Percentiles rank a stretch among this genome's conserved stretches.
These are phyloP conservation scores for Ursus arctos DNA, from an alignment of 2,113 vertebrate species.

Conservation along the genomic window DNA sequence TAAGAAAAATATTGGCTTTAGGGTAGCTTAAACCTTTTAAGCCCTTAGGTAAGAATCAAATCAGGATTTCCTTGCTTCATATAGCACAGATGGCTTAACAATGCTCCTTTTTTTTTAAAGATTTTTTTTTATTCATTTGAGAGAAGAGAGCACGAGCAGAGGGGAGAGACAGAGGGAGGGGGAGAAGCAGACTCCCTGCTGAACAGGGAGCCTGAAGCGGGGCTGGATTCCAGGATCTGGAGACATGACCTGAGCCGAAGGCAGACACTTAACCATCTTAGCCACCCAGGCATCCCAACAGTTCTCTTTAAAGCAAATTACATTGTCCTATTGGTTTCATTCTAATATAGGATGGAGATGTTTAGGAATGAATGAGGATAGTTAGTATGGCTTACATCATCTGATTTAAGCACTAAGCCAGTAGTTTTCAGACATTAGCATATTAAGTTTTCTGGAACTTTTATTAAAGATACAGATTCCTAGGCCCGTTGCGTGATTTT, in stretches of 20 bases:
- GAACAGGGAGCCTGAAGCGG: neutral
- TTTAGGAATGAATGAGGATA: constrained; percentile 11
- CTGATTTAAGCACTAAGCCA: neutral
- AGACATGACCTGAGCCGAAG: neutral
- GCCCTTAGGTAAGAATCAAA: neutral
- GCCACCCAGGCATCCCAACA: neutral
- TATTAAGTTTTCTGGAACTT: neutral
- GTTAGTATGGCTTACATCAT: neutral
- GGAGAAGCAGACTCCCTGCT: neutral
- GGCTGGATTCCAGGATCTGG: neutral
- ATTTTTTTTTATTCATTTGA: neutral
- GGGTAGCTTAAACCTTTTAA: constrained; percentile 35
- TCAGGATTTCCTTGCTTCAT: neutral
- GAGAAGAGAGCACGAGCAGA: neutral
- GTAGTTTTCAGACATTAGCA: neutral
- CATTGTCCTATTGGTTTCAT: constrained; percentile 28
- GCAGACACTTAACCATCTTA: neutral
- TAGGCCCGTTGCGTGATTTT: neutral
- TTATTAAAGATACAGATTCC: constrained; percentile 24
- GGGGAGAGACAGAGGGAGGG: neutral
- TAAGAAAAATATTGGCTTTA: constrained; percentile 13
- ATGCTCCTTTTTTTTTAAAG: neutral
- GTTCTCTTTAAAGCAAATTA: constrained; percentile 29
- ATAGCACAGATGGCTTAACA: neutral
- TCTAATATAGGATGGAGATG: neutral